A percentile compares a stretch with the other conserved stretches of the same genome.
Evolutionary conservation across 2,113 vertebrate genomes (phyloP).

Genomic region (Sylvietta virens): DNA sequence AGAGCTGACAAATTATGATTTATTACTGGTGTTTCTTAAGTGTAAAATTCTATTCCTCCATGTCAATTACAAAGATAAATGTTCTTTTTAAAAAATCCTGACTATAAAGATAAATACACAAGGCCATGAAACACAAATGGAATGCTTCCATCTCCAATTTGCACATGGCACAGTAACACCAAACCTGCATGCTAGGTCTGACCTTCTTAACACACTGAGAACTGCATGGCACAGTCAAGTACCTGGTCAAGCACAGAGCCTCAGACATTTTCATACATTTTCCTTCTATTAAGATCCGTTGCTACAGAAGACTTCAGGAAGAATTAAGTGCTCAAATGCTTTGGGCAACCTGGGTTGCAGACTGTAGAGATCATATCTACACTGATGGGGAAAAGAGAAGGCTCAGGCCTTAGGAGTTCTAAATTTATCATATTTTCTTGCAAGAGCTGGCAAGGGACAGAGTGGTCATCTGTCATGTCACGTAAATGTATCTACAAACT

Average conservation of each 20-base stretch:
- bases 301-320: not conserved
- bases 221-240: not conserved
- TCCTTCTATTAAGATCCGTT: not conserved
- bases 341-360: not conserved
- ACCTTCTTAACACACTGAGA: not conserved
- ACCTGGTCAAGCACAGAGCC: not conserved
- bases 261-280: not conserved
- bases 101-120: not conserved
- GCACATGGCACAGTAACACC: not conserved
- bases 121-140: not conserved
- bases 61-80: not conserved
- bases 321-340: not conserved
- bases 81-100: not conserved
- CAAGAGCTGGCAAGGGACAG: not conserved
- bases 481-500: slow-evolving; percentile 17
- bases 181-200: not conserved
- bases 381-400: not conserved
- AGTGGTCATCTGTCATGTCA: not conserved
- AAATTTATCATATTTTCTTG: not conserved
- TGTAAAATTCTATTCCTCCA: not conserved
- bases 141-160: not conserved
- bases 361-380: not conserved
- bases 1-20: not conserved
- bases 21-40: not conserved
- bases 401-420: not conserved